Conservation (phyloP, 1,140 invertebrate genomes). For the Drosophila cardini region DNA sequence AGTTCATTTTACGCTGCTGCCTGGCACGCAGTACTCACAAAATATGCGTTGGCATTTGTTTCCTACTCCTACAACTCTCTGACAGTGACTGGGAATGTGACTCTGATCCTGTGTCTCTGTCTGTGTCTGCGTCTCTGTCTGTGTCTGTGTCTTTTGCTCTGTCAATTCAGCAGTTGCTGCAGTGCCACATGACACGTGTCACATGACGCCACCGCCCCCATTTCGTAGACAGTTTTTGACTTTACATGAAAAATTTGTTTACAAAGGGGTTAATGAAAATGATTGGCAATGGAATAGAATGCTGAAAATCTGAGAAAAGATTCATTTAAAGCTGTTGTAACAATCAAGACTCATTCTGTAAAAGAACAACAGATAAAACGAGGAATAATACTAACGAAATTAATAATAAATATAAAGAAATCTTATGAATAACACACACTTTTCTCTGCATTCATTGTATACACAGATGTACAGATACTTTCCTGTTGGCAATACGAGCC, state of each 20-base stretch:
- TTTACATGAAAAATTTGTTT: slow-evolving; percentile 19
- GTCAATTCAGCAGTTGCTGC: slow-evolving; percentile 24
- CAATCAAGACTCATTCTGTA: no score
- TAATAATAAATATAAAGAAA: no score
- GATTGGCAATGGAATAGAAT: background rate
- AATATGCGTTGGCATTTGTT: slow-evolving; percentile 68
- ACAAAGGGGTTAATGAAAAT: slow-evolving; percentile 16
- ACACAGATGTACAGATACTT: background rate
- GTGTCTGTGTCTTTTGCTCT: slow-evolving; percentile 22
- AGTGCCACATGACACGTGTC: slow-evolving; percentile 75
- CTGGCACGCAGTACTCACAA: slow-evolving; percentile 37
- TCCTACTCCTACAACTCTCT: slow-evolving; percentile 18
- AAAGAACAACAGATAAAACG: no score
- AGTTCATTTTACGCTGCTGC: slow-evolving; percentile 67
- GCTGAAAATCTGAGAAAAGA: background rate
- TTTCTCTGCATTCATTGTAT: background rate
- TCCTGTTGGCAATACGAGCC: background rate
- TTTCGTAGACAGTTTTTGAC: slow-evolving; percentile 6
- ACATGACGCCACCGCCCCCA: slow-evolving; percentile 36
- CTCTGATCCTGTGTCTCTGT: background rate
- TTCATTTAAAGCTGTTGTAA: background rate
- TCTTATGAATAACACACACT: no score
- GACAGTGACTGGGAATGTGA: background rate
- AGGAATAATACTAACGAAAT: no score
- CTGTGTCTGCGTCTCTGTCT: background rate